Percentiles rank a stretch among this genome's conserved stretches.
phyloP scores from a whole-genome alignment of 2,888 invertebrate genomes.

The Athetis lepigone region DNA sequence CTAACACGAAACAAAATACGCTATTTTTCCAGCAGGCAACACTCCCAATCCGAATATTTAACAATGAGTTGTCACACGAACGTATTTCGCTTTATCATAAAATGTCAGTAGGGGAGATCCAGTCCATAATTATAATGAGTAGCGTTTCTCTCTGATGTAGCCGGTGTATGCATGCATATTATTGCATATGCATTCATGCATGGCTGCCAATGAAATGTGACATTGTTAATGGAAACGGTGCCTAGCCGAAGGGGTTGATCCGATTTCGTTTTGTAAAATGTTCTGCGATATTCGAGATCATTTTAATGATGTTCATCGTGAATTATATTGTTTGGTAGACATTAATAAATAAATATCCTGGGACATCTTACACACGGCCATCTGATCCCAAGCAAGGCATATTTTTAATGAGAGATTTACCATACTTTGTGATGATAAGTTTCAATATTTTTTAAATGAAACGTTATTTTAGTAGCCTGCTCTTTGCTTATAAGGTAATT shows the following conservation, averaged over 20 bases:
- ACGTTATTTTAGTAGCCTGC: background rate
- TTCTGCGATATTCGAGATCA: constrained; percentile 9
- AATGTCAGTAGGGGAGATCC: constrained; percentile 1
- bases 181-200: constrained; percentile 21
- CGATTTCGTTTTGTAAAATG: constrained; percentile 22
- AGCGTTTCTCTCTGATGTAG: constrained; percentile 50
- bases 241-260: constrained; percentile 17
- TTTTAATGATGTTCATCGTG: constrained; percentile 24
- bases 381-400: too few relatives aligned
- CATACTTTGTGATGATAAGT: background rate
- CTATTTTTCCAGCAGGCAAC: background rate
- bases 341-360: too few relatives aligned
- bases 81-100: constrained; percentile 10
- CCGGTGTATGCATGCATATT: constrained; percentile 2
- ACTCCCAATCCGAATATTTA: background rate
- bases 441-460: background rate
- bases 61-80: background rate
- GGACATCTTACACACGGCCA: too few relatives aligned
- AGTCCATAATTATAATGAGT: constrained; percentile 30
- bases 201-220: constrained; percentile 34
- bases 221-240: constrained; percentile 8
- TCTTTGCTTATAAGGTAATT: background rate
- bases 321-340: too few relatives aligned
- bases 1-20: background rate
- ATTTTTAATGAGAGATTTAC: background rate